Conservation (phyloP, 2,888 invertebrate species). For the Lasioglossum figueresi region DNA sequence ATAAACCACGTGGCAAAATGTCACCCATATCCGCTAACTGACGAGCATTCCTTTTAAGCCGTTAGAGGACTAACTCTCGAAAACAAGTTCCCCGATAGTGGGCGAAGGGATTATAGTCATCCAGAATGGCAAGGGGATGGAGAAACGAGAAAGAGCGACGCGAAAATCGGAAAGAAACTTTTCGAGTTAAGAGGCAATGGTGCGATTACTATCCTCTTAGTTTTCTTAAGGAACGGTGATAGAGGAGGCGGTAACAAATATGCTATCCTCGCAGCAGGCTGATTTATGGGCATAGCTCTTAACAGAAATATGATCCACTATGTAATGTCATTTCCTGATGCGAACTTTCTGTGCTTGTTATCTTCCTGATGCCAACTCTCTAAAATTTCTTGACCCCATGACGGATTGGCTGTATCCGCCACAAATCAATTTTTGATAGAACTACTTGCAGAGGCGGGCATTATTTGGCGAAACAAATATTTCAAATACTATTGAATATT, state of each 20-base stretch:
- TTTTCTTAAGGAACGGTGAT: not conserved
- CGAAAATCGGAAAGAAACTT: not conserved
- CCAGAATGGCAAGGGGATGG: not conserved
- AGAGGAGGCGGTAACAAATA: not conserved
- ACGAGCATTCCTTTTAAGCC: not conserved
- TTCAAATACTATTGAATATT: too few species aligned
- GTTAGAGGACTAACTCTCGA: not conserved
- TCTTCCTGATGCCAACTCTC: not conserved
- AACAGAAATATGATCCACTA: not conserved
- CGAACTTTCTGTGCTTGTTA: not conserved
- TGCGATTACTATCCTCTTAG: not conserved
- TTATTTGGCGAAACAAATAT: too few species aligned
- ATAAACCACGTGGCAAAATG: not conserved
- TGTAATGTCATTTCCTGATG: not conserved
- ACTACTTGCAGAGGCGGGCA: too few species aligned
- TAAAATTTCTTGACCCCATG: not conserved
- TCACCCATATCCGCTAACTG: not conserved
- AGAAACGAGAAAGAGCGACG: not conserved
- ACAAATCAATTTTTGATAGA: not conserved
- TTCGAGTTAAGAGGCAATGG: not conserved
- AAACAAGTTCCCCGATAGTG: not conserved
- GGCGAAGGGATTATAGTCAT: conserved; percentile 3
- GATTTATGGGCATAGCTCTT: not conserved
- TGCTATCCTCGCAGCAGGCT: not conserved
- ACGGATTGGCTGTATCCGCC: not conserved